Base-by-base conservation (phyloP, 2,888 invertebrate species). In the Ectemnius lituratus region DNA sequence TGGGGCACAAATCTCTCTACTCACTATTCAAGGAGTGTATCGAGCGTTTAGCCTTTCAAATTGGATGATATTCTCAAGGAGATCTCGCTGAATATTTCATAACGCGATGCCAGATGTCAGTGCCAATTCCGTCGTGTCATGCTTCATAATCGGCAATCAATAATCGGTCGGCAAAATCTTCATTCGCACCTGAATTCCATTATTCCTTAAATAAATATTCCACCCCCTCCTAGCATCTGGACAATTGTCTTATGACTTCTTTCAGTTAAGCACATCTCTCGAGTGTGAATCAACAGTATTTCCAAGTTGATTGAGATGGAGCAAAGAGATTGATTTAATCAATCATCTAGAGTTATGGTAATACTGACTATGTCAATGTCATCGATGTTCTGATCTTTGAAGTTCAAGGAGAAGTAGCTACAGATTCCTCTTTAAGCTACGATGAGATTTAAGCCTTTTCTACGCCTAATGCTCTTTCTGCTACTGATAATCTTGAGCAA, bases 1-100 rank as follows among this genome's bases (percentile, higher is more conserved):
- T 6, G 37, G 37, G 11, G 8, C 37, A 37, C 0, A 11, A 37
- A 37, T 37, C 59, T 63, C 23, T 45, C 52, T 67, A 47, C 47
- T 76, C 64, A 20, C 20, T 16, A 76, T 73, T 78, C 78, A 60
- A 66, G 60, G 46, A 61, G 61, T 63, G 66, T 63, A 64, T 49
- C 27, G 2, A 66, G 23, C 14, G 61, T 67, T 84, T 84, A 79
- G 75, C 76, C 78, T 81, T 84, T 79, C 79, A 80, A 81, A 81
- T 84, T 71, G 73, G 83, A 85, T 81, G 81, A 80, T 77, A 80
- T 79, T 80, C 75, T 76, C 84, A 85, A 84, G 85, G 83, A 78
- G 70, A 83, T 74, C 73, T 68, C 78, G 67, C 76, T 81, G 82
- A 81, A 85, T 86, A 71, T 83, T 86, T 84, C 82, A 84, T 85